Evolutionary conservation across 2,113 vertebrate species (phyloP).

Genomic region (Hippopotamus amphibius): DNA sequence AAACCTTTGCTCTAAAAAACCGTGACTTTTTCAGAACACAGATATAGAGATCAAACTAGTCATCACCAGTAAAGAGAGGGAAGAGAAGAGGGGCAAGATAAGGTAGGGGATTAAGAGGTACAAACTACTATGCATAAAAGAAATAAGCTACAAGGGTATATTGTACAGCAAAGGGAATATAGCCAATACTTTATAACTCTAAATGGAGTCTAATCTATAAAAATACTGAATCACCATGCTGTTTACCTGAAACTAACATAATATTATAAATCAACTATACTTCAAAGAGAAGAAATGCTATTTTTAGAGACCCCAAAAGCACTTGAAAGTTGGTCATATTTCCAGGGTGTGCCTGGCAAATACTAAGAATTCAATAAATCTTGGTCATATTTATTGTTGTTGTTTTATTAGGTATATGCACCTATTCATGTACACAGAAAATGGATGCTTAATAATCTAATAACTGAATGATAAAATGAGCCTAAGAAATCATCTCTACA

Average conservation of each 20-base stretch:
- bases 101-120: no score
- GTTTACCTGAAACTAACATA: no score
- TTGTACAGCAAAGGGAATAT: no score
- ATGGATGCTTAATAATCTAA: conserved; percentile 10
- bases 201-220: no score
- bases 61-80: no score
- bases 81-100: no score
- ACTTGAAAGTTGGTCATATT: neutral
- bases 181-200: no score
- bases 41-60: no score
- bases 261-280: no score
- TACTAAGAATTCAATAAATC: conserved; percentile 11
- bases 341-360: neutral
- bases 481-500: neutral
- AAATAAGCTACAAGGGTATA: no score
- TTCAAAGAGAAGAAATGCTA: neutral
- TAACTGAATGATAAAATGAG: conserved; percentile 16
- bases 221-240: no score
- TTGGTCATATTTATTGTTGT: neutral
- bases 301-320: neutral
- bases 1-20: neutral
- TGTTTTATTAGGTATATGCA: neutral
- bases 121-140: no score
- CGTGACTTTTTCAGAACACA: neutral
- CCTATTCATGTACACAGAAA: neutral